Evolutionary conservation across 1,140 invertebrate genomes (phyloP), one percentile per base, ranked within the genome.

Genomic region (Drosophila dunni): DNA sequence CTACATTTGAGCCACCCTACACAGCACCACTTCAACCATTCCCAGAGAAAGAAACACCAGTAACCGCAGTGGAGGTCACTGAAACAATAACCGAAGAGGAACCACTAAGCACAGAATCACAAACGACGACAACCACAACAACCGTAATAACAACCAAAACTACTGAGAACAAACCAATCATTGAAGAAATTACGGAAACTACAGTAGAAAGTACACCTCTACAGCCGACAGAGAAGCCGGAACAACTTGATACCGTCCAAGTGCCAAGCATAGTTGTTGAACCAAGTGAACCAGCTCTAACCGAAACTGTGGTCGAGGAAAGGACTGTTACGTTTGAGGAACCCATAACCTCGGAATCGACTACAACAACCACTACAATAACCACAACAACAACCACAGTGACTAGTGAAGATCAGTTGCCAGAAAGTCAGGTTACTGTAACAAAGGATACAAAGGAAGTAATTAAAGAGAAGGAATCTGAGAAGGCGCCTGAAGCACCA

Each of bases 1-100:
- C 36, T 0, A 68, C 75, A 29, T 48, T 85, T 24, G 61, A 78
- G 24, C 84, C 78, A 29, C 85, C 71, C 0, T 89, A 64, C 24
- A 81, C 71, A 15, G 81, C 75, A 29, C 85, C 84, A 7, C 40
- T 88, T 2, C 67, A 64, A 11, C 80, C 84, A 15, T 88, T 88
- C 15, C 40, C 29, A 45, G 24, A 54, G 7, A 24, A 50, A 6
- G 65, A 76, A 17, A 24, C 56, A 33, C 15, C 48, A 8, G 40
- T 63, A 7, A 38, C 62, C 3, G 46, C 75, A 7, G 51, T 66
- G 9, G 58, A 54, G 5, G 42, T 68, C 40, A 88, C 65, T 0
- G 66, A 82, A 66, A 61, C 64, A 2, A 56, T 62, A 42, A 75
- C 50, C 1, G 71, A 84, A 11, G 51, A 84, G 13, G 51, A 77